Base-by-base conservation (phyloP, 2,888 invertebrate genomes). In the Gandaritis pyraliata region DNA sequence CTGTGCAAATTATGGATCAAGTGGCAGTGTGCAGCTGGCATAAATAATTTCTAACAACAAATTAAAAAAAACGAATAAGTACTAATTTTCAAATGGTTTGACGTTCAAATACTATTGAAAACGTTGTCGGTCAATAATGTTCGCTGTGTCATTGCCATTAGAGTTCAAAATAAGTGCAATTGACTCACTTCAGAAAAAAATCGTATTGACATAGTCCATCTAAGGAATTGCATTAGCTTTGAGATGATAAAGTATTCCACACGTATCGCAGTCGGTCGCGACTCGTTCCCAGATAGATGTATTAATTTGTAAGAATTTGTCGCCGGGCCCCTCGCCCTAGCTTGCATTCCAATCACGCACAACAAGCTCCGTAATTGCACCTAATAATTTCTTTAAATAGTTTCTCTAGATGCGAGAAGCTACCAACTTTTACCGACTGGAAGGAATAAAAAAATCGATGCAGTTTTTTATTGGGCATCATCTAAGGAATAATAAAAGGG, bases 231-330 rank as follows among this genome's bases (percentile, higher is more conserved):
- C 73, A 75, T 82, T 81, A 81, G 78, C 73, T 74, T 71, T 77
- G 76, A 75, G 47, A 78, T 80, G 83, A 90, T 92, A 88, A 82
- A 83, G 81, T 88, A 92, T 92, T 92, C 92, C 72, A 74, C 74
- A 80, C 90, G 89, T 88, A 90, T 86, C 88, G 88, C 81, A 63
- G 73, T 68, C 72, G 80, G 82, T 81, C 80, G 83, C 85, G 82
- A 80, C 80, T 79, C 76, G 82, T 78, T 81, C 75, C 78, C 75
- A 81, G 83, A 85, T 87, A 87, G 91, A 90, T 90, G 91, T 92
- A 92, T 92, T 92, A 91, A 92, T 92, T 92, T 91, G 92, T 89
- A 88, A 86, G 90, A 91, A 91, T 92, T 92, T 91, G 91, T 92
- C 91, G 85, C 85, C 80, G 85, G 81, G 82, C 90, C 90, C 63